Base-by-base conservation (phyloP, 1,140 invertebrate species). In the Formica exsecta region DNA sequence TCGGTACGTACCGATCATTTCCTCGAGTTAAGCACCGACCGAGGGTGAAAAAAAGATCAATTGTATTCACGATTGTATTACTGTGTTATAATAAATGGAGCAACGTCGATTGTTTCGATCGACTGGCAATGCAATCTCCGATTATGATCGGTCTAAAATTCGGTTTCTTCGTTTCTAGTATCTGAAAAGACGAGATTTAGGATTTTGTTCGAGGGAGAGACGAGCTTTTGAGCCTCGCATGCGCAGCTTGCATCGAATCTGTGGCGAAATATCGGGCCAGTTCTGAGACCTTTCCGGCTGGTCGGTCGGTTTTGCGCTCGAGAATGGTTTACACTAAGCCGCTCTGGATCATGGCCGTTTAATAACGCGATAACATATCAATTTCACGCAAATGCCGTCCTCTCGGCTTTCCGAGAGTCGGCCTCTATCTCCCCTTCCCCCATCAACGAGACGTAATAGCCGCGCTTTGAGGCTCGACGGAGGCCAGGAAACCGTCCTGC, bases 321-420 rank as follows among this genome's bases (percentile, higher is more conserved):
- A 79, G 68, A 89, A 85, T 79, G 83, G 89, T 93, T 92, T 92
- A 89, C 86, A 86, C 86, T 89, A 91, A 93, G 92, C 92, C 90
- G 71, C 81, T 51, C 66, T 74, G 88, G 90, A 92, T 92, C 87
- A 89, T 85, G 85, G 83, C 83, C 88, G 86, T 93, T 92, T 92
- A 93, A 93, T 93, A 93, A 93, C 90, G 92, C 87, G 93, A 93
- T 91, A 93, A 93, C 92, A 91, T 93, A 94, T 94, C 93, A 94
- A 94, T 94, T 93, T 94, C 92, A 90, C 89, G 88, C 89, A 90
- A 92, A 92, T 79, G 79, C 90, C 89, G 89, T 74, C 83, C 88
- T 19, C 16, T 51, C 13, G 48, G 48, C 48, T 51, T 51, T 51
- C 89, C 86, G 86, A 83, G 89, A 92, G 13, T 4, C 36, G 36